Percentiles rank a stretch among this genome's conserved stretches.
Evolutionary conservation across 2,113 vertebrate species (phyloP).

Genomic region (Pomatorhinus ruficollis): DNA sequence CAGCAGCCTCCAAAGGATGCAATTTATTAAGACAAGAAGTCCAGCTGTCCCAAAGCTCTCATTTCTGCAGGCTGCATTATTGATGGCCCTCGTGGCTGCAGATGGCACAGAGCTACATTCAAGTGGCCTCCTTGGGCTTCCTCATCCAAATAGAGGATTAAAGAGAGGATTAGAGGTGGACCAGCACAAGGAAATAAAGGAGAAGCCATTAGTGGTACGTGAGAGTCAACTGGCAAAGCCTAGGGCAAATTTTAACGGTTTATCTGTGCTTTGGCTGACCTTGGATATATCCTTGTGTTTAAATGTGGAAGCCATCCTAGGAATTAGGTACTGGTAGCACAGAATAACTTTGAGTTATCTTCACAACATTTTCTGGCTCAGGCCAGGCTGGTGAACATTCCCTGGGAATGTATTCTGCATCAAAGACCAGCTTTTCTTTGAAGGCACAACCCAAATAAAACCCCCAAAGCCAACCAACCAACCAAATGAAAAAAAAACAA

Average conservation of each 20-base stretch:
- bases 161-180: background rate
- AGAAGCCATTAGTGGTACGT: background rate
- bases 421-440: background rate
- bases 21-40: background rate
- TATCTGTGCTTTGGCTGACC: background rate
- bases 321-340: background rate
- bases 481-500: background rate
- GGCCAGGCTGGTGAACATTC: background rate
- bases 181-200: background rate
- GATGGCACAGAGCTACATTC: background rate
- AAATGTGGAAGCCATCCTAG: background rate
- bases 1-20: background rate
- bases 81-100: background rate
- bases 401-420: background rate
- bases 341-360: background rate
- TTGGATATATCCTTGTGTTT: background rate
- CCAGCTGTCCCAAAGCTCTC: constrained; percentile 10
- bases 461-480: background rate
- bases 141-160: background rate
- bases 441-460: background rate
- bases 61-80: background rate
- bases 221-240: background rate
- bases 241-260: background rate
- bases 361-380: background rate
- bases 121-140: background rate